Evolutionary conservation across 2,797 vertebrate genomes (phyloP).

Genomic region (Lutjanus campechanus): DNA sequence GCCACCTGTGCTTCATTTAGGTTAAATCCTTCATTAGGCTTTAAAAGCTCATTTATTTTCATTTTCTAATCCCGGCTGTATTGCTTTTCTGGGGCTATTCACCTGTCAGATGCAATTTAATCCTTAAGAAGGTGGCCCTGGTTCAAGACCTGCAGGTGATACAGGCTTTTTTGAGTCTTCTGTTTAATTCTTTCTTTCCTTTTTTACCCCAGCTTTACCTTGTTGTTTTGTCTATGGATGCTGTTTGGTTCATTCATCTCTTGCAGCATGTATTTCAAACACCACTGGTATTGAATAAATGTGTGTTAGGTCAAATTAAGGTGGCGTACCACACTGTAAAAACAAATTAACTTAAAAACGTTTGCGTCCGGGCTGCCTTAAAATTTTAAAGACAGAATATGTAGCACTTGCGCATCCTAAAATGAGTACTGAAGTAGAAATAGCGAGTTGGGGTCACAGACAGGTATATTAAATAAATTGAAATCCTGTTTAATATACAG

Average conservation of each 20-base stretch:
- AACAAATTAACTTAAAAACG: too few species aligned
- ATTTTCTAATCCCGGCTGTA: slow-evolving; percentile 70
- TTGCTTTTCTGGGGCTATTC: slow-evolving; percentile 59
- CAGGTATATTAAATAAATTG: too few species aligned
- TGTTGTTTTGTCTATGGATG: slow-evolving; percentile 3
- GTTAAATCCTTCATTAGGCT: slow-evolving; percentile 76
- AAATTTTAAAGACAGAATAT: too few species aligned
- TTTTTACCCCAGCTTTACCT: background rate
- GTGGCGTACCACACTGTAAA: too few species aligned
- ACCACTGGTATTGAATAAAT: background rate
- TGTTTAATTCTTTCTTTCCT: background rate
- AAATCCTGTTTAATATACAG: too few species aligned
- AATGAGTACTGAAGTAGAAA: too few species aligned
- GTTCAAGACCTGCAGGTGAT: slow-evolving; percentile 71
- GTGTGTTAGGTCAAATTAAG: background rate
- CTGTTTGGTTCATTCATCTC: background rate
- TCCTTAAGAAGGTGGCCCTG: slow-evolving; percentile 50
- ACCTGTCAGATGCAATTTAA: slow-evolving; percentile 74
- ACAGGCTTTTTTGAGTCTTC: background rate
- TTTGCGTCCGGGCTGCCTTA: too few species aligned
- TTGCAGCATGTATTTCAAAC: background rate
- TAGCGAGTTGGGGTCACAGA: too few species aligned
- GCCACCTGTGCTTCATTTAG: slow-evolving; percentile 79
- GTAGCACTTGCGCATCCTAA: too few species aligned
- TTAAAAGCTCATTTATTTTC: slow-evolving; percentile 80